Evolutionary conservation across 2,888 invertebrate species (phyloP).

Genomic region (Ormyrus nitidulus): DNA sequence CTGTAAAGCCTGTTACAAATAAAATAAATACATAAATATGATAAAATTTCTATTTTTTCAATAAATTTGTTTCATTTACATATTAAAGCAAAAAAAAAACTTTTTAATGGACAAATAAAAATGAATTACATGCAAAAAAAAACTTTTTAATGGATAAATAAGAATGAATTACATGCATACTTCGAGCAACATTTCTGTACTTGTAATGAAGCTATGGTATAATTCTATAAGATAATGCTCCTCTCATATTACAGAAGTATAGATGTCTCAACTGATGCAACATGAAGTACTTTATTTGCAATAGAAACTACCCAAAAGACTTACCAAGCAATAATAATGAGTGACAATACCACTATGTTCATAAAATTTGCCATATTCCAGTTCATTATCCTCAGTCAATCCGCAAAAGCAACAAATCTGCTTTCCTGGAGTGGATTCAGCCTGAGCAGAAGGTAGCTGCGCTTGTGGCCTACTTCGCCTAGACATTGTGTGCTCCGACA

Average conservation of each 20-base stretch:
- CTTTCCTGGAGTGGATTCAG: neutral
- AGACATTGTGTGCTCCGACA: slow-evolving; percentile 38
- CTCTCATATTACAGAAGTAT: no score
- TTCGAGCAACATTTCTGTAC: neutral
- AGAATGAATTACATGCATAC: no score
- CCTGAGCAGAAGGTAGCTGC: neutral
- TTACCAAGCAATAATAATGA: slow-evolving; percentile 87
- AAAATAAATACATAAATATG: neutral
- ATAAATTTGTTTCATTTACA: no score
- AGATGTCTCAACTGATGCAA: no score
- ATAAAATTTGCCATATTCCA: slow-evolving; percentile 79
- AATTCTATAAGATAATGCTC: no score
- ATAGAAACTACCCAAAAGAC: slow-evolving; percentile 62
- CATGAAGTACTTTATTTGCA: neutral
- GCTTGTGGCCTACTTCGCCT: slow-evolving; percentile 38
- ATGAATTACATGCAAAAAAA: no score
- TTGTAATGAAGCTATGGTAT: neutral
- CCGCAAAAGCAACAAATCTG: slow-evolving; percentile 78
- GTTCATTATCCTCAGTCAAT: slow-evolving; percentile 76
- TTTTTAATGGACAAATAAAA: no score
- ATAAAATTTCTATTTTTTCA: no score
- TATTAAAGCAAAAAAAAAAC: no score
- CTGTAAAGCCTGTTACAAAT: neutral
- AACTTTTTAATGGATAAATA: no score
- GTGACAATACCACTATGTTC: slow-evolving; percentile 79